Base-by-base conservation (phyloP, 2,797 vertebrate species). In the Ceyx erithaca region DNA sequence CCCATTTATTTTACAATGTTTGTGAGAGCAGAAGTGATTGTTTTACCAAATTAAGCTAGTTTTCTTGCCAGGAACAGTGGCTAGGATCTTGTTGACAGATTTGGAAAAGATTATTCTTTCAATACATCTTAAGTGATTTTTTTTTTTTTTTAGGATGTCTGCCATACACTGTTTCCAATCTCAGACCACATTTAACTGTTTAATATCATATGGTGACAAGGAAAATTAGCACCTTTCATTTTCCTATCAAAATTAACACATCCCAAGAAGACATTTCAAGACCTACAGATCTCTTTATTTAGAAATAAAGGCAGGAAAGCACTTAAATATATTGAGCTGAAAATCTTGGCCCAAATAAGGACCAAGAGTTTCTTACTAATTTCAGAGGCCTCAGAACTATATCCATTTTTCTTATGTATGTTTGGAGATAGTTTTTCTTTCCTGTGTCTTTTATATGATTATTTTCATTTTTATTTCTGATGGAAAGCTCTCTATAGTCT, bases 31-130 rank as follows among this genome's bases (percentile, higher is more conserved):
- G 19, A 94, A 94, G 69, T 85, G 84, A 94, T 90, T 88, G 88
- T 87, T 91, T 92, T 87, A 94, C 90, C 90, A 94, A 95, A 92
- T 92, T 87, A 93, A 76, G 84, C 58, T 55, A 12, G 40, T 76
- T 85, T 85, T 90, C 69, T 45, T 92, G 96, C 93, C 95, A 95
- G 79, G 76, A 93, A 73, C 66, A 90, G 93, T 92, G 86, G 78
- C 83, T 90, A 51, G 81, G 79, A 87, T 87, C 75, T 80, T 90
- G 92, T 93, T 95, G 95, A 94, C 94, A 94, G 89, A 83, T 93
- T 94, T 95, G 88, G 93, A 96, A 94, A 95, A 94, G 90, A 83
- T 92, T 93, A 87, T 93, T 90, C 62, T 92, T 92, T 93, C 72
- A 87, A 55, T 91, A 64, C 51, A 84, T 90, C 90, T 80, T 90